These are phyloP conservation scores for Nansenia antarctica DNA, from an alignment of 2,113 vertebrate species.

Conservation along the genomic window DNA sequence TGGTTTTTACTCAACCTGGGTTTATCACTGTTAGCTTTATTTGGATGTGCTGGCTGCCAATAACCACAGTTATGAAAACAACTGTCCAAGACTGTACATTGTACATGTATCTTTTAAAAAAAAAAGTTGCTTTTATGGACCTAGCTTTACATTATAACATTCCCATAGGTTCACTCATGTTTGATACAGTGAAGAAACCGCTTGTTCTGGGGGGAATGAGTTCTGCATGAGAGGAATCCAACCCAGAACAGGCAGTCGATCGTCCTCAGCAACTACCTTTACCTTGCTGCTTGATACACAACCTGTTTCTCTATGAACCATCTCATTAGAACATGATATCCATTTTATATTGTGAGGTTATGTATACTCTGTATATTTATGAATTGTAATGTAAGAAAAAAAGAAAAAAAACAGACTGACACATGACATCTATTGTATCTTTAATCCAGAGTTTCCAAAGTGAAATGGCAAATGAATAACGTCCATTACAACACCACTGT, in stretches of 20 bases:
- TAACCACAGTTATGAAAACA: background rate
- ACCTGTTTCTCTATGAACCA: slow-evolving; percentile 39
- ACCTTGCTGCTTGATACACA: too few species aligned
- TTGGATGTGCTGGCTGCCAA: background rate
- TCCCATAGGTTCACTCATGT: background rate
- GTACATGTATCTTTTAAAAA: background rate
- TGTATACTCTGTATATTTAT: slow-evolving; percentile 2
- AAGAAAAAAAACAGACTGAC: background rate
- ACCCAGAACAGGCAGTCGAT: too few species aligned
- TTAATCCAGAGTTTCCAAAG: too few species aligned
- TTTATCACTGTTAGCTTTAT: background rate
- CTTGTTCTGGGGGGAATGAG: too few species aligned
- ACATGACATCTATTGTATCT: too few species aligned
- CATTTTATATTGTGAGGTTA: slow-evolving; percentile 37
- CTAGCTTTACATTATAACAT: background rate
- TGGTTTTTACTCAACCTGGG: background rate
- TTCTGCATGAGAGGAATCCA: too few species aligned
- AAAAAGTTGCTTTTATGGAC: background rate
- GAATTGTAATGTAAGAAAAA: background rate
- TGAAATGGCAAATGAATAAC: too few species aligned
- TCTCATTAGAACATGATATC: slow-evolving; percentile 48
- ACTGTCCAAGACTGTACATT: background rate
- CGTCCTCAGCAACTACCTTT: too few species aligned
- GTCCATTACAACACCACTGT: too few species aligned
- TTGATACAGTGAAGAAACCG: too few species aligned